phyloP scores from a whole-genome alignment of 2,888 invertebrate genomes.

The Zeuzera pyrina region DNA sequence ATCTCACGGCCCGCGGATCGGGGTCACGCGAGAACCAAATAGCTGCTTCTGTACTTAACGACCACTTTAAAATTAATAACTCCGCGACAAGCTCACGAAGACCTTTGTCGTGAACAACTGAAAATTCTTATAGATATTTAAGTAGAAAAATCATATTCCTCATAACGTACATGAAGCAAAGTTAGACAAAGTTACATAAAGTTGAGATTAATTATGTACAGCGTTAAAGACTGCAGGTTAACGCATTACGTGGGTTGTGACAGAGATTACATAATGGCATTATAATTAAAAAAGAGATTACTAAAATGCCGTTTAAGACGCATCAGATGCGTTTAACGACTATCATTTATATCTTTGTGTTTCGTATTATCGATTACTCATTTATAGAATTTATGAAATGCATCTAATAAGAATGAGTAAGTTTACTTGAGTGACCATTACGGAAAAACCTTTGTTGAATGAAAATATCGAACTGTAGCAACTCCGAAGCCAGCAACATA shows the following conservation, averaged over 20 bases:
- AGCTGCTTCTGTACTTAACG: conserved; percentile 44
- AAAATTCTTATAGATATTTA: no score
- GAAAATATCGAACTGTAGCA: conserved; percentile 47
- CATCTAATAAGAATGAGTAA: conserved; percentile 38
- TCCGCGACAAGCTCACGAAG: no score
- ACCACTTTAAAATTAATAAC: conserved; percentile 38
- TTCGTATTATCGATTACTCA: conserved; percentile 27
- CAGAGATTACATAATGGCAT: no score
- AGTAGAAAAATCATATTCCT: no score
- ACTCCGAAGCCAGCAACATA: conserved; percentile 26
- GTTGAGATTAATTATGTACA: no score
- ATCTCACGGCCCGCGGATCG: conserved; percentile 60
- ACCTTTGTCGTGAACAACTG: conserved; percentile 38
- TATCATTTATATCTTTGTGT: no score
- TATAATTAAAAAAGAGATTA: no score
- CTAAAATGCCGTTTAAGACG: conserved; percentile 24
- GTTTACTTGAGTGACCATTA: conserved; percentile 19
- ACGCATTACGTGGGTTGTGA: no score
- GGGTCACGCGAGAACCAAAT: conserved; percentile 61
- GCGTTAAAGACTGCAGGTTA: no score
- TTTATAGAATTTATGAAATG: conserved; percentile 27
- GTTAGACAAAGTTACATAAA: no score
- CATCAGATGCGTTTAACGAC: conserved; percentile 15
- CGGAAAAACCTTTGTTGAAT: conserved; percentile 49
- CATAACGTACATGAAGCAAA: no score